Evolutionary conservation across 2,797 vertebrate genomes (phyloP).

Genomic region (Typhlichthys subterraneus): DNA sequence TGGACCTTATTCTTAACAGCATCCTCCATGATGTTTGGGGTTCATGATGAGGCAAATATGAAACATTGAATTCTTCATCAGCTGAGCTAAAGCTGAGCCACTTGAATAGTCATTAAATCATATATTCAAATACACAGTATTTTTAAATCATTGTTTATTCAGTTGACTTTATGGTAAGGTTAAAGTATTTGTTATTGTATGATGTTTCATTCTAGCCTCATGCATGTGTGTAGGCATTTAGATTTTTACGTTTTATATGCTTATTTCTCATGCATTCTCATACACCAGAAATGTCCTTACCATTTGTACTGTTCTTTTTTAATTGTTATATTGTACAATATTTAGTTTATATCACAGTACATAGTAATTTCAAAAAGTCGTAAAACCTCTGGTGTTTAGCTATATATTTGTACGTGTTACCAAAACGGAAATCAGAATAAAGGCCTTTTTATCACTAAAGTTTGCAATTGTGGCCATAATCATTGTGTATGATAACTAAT

Average conservation of each 20-base stretch:
- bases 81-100: background rate
- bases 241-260: slow-evolving; percentile 40
- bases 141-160: background rate
- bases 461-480: slow-evolving; percentile 64
- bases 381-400: slow-evolving; percentile 49
- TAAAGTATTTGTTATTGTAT: slow-evolving; percentile 26
- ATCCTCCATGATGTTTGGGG: slow-evolving; percentile 67
- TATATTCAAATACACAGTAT: too few species aligned
- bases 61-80: slow-evolving; percentile 33
- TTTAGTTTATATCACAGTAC: slow-evolving; percentile 44
- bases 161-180: background rate
- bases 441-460: slow-evolving; percentile 70
- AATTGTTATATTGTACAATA: slow-evolving; percentile 64
- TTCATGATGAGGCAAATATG: slow-evolving; percentile 64
- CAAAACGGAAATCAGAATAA: slow-evolving; percentile 72
- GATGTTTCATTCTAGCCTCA: slow-evolving; percentile 62
- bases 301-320: slow-evolving; percentile 60
- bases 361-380: background rate
- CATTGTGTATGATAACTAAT: slow-evolving; percentile 61
- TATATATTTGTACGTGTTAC: slow-evolving; percentile 70
- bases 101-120: too few species aligned
- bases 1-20: slow-evolving; percentile 71
- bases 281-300: slow-evolving; percentile 64
- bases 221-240: slow-evolving; percentile 69
- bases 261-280: slow-evolving; percentile 68